A percentile compares a stretch with the other conserved stretches of the same genome.
Conservation (phyloP, 2,888 invertebrate genomes). For the Ligdia adustata region DNA sequence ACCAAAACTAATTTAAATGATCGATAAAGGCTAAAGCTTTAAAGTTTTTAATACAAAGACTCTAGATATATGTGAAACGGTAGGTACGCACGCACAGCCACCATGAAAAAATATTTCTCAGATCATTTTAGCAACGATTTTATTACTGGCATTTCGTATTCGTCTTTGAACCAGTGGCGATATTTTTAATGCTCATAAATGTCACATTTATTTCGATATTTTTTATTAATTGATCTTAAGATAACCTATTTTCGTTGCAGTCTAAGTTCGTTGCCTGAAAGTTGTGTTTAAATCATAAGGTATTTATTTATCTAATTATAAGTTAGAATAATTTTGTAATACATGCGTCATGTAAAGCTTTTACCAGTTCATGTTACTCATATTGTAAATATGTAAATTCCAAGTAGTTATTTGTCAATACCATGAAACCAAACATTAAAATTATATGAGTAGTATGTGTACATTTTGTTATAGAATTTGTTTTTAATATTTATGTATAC, state of each 20-base stretch:
- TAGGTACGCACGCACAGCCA: too few relatives aligned
- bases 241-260: conserved; percentile 5
- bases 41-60: conserved; percentile 41
- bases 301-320: conserved; percentile 74
- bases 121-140: too few relatives aligned
- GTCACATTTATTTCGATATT: too few relatives aligned
- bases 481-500: conserved; percentile 49
- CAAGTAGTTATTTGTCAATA: conserved; percentile 76
- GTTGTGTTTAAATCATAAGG: conserved; percentile 47
- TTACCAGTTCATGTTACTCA: conserved; percentile 72
- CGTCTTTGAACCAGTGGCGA: too few relatives aligned
- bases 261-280: conserved; percentile 21
- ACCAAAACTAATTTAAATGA: not conserved
- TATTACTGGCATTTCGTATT: too few relatives aligned
- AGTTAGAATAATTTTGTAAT: conserved; percentile 35
- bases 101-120: too few relatives aligned
- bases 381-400: conserved; percentile 82
- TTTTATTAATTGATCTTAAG: too few relatives aligned
- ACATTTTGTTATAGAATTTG: conserved; percentile 69
- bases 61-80: too few relatives aligned
- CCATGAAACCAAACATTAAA: conserved; percentile 81
- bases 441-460: conserved; percentile 68
- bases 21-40: conserved; percentile 45
- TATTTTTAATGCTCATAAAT: too few relatives aligned
- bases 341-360: conserved; percentile 55